Conservation (phyloP, 2,113 vertebrate species). For the Notiomystis cincta region DNA sequence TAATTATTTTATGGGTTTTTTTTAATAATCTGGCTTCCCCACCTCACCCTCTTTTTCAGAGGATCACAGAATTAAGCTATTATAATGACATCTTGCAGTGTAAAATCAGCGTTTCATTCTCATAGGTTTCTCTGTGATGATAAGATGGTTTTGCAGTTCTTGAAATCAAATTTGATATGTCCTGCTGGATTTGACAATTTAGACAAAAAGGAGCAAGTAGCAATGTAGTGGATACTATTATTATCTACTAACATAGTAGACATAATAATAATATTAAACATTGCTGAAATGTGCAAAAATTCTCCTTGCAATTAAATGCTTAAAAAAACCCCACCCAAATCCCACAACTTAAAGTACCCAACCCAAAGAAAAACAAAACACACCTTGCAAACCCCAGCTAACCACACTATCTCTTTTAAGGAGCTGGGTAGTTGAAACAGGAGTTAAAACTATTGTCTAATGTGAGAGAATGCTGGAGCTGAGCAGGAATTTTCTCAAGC, state of each 20-base stretch:
- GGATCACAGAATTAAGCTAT: not conserved
- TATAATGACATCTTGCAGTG: not conserved
- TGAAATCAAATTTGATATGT: not conserved
- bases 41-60: not conserved
- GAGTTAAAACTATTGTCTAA: not conserved
- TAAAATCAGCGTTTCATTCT: not conserved
- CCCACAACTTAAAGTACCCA: not conserved
- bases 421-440: not conserved
- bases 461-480: not conserved
- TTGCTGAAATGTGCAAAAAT: not conserved
- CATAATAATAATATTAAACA: not conserved
- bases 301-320: not conserved
- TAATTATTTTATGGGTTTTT: not conserved
- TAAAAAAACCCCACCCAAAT: fast-evolving
- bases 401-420: not conserved
- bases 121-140: not conserved
- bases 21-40: not conserved
- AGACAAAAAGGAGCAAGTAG: not conserved
- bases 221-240: not conserved
- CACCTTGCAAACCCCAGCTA: not conserved
- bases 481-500: not conserved
- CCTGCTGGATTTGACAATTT: not conserved
- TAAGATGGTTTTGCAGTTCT: not conserved
- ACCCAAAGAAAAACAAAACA: not conserved
- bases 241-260: not conserved